A percentile compares a stretch with the other conserved stretches of the same genome.
These are phyloP conservation scores for Neolamprologus falcicula DNA, from an alignment of 2,113 vertebrate genomes.

Conservation along the genomic window DNA sequence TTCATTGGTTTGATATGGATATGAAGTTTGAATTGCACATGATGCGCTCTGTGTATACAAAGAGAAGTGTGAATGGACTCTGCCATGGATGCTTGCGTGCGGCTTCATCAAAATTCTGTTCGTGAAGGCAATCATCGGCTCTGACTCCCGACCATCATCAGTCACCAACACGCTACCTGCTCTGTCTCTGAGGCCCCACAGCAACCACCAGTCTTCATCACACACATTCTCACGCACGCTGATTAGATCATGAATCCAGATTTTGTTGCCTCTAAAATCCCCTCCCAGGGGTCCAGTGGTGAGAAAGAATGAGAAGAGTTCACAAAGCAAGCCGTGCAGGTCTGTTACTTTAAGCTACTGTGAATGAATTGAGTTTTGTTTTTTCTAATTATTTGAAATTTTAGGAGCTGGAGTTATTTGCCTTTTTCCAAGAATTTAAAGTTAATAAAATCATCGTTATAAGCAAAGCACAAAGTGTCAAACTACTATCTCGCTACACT, in stretches of 20 bases:
- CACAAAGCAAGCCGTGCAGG: neutral
- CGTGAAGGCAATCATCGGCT: constrained; percentile 33
- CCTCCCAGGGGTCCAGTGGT: neutral
- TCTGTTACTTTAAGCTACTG: neutral
- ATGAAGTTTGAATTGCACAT: neutral
- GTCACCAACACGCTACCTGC: constrained; percentile 11
- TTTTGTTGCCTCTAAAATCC: neutral
- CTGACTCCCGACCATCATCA: constrained; percentile 19
- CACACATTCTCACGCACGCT: neutral
- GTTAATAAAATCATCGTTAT: neutral
- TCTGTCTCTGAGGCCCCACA: neutral
- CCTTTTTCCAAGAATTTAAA: neutral
- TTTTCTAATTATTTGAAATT: neutral
- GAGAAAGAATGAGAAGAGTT: neutral
- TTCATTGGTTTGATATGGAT: neutral
- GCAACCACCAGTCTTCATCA: neutral
- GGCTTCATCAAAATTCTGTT: constrained; percentile 50
- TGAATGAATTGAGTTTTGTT: neutral
- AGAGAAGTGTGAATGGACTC: neutral
- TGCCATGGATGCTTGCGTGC: neutral
- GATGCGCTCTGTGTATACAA: neutral
- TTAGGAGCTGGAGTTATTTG: neutral
- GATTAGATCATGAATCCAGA: neutral
- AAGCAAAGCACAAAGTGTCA: neutral
- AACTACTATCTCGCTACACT: fast-evolving